phyloP scores from a whole-genome alignment of 2,113 vertebrate genomes.

The Tonatia bakeri region DNA sequence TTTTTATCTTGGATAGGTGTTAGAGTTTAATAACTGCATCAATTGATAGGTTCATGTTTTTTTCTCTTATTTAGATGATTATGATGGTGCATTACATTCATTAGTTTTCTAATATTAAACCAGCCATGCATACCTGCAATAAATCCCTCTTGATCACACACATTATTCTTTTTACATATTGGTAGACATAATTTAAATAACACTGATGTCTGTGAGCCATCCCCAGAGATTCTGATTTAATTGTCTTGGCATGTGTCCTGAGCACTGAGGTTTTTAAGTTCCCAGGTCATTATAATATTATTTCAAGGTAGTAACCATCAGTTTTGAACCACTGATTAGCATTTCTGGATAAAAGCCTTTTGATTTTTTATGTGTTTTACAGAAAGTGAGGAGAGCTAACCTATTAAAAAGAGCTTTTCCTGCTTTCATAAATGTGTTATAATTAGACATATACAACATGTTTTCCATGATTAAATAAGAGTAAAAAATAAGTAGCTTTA shows the following conservation, averaged over 20 bases:
- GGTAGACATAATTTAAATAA: background rate
- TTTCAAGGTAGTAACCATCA: background rate
- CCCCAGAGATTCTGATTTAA: background rate
- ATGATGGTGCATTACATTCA: background rate
- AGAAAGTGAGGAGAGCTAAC: background rate
- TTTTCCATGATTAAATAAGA: background rate
- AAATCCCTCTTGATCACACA: background rate
- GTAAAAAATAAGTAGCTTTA: background rate
- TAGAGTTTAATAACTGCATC: background rate
- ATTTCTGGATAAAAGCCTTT: background rate
- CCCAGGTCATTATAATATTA: background rate
- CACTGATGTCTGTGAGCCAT: background rate
- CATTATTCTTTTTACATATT: background rate
- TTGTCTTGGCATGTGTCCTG: background rate
- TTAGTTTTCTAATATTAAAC: background rate
- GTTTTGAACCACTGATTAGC: background rate
- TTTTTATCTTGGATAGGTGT: background rate
- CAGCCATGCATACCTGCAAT: background rate
- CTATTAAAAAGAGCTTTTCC: background rate
- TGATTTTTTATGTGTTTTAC: background rate
- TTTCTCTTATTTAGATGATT: background rate
- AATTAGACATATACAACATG: background rate
- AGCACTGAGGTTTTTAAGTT: background rate
- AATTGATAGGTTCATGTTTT: background rate
- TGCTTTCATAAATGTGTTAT: background rate